These are phyloP conservation scores for Brachypalpus laphriformis DNA, from an alignment of 2,888 invertebrate genomes.

Conservation along the genomic window DNA sequence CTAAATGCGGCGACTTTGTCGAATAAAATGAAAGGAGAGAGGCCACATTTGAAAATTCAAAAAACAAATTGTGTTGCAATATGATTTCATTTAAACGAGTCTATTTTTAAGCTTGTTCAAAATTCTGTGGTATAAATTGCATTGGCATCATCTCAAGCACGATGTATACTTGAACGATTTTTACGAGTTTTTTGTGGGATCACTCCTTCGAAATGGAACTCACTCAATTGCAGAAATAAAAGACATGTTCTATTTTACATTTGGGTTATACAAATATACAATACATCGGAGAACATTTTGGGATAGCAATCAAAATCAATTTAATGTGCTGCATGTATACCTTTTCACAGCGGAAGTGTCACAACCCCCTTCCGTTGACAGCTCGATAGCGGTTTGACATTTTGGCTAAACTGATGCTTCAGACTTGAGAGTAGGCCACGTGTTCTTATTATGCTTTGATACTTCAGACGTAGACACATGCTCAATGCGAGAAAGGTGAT, in stretches of 20 bases:
- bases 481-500: not conserved
- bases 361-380: not conserved
- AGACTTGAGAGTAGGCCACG: not conserved
- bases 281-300: not conserved
- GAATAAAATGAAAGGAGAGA: not conserved
- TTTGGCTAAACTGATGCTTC: not conserved
- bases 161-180: slow-evolving; percentile 22
- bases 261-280: slow-evolving; percentile 13
- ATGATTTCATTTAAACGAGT: slow-evolving; percentile 15
- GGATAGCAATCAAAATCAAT: slow-evolving; percentile 10
- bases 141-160: slow-evolving; percentile 25
- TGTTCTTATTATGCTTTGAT: not conserved
- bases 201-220: slow-evolving; percentile 23
- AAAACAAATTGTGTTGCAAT: slow-evolving; percentile 41
- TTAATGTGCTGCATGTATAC: not conserved
- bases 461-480: not conserved
- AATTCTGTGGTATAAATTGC: slow-evolving; percentile 28
- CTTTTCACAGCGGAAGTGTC: not conserved
- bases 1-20: slow-evolving; percentile 22
- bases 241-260: slow-evolving; percentile 20
- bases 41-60: not conserved
- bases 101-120: slow-evolving; percentile 34
- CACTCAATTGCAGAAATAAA: slow-evolving; percentile 15
- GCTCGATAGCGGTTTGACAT: slow-evolving; percentile 24
- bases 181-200: slow-evolving; percentile 21